Conservation (phyloP, 2,888 invertebrate genomes). For the Brachyptera putata region DNA sequence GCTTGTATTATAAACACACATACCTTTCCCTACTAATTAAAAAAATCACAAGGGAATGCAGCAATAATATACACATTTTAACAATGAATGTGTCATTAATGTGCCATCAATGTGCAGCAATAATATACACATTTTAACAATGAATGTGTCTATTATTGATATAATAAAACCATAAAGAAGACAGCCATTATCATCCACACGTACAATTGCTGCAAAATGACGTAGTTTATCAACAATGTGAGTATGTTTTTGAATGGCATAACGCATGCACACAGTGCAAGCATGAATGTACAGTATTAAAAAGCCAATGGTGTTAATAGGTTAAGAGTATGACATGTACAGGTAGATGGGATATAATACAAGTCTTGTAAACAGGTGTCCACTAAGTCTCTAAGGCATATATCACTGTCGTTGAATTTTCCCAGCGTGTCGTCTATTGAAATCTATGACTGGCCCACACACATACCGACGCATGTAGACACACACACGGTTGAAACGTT, state of each 20-base stretch:
- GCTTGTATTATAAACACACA: too few relatives aligned
- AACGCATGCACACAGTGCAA: too few relatives aligned
- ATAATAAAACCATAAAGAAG: neutral
- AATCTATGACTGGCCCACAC: neutral
- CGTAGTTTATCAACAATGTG: too few relatives aligned
- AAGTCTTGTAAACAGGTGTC: slow-evolving; percentile 14
- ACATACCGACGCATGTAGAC: too few relatives aligned
- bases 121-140: neutral
- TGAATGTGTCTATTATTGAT: neutral
- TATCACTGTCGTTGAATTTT: neutral
- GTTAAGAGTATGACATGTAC: slow-evolving; percentile 21
- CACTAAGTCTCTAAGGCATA: too few relatives aligned
- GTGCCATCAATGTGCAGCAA: too few relatives aligned
- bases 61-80: neutral
- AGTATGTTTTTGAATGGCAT: too few relatives aligned
- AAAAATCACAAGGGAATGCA: neutral
- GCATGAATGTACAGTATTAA: slow-evolving; percentile 10
- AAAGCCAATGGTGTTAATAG: slow-evolving; percentile 22
- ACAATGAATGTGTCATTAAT: too few relatives aligned
- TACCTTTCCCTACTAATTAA: neutral
- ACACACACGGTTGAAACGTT: too few relatives aligned
- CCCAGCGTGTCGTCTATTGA: neutral
- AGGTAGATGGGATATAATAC: slow-evolving; percentile 3
- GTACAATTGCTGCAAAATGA: neutral
- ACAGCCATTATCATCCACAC: neutral